Conservation (phyloP, 2,113 vertebrate species). For the Peromyscus maniculatus region DNA sequence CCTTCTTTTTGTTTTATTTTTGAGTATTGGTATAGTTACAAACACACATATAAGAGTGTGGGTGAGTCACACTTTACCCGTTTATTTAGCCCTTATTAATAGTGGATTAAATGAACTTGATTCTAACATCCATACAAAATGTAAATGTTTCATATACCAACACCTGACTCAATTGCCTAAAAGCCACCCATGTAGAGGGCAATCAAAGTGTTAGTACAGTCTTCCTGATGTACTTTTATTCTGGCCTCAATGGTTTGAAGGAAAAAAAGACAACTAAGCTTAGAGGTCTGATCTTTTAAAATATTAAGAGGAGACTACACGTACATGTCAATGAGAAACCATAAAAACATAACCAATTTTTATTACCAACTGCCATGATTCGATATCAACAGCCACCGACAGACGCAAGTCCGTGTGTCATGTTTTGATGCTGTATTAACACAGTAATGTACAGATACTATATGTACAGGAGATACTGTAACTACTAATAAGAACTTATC, state of each 20-base stretch:
- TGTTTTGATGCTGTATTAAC: neutral
- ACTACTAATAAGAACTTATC: neutral
- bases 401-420: neutral
- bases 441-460: neutral
- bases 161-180: neutral
- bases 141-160: neutral
- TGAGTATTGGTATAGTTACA: neutral
- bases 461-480: neutral
- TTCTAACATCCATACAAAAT: conserved; percentile 2
- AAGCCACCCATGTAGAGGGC: neutral
- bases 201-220: neutral
- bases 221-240: neutral
- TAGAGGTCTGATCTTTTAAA: conserved; percentile 21
- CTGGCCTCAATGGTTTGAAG: neutral
- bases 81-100: neutral
- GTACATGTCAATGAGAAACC: conserved; percentile 22
- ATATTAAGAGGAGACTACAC: neutral
- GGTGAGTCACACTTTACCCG: neutral
- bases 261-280: neutral
- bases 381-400: neutral
- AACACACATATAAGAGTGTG: neutral
- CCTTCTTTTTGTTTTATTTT: no score
- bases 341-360: conserved; percentile 20
- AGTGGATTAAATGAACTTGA: neutral
- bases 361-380: neutral